Evolutionary conservation across 2,888 invertebrate genomes (phyloP).

Genomic region (Villa cingulata): DNA sequence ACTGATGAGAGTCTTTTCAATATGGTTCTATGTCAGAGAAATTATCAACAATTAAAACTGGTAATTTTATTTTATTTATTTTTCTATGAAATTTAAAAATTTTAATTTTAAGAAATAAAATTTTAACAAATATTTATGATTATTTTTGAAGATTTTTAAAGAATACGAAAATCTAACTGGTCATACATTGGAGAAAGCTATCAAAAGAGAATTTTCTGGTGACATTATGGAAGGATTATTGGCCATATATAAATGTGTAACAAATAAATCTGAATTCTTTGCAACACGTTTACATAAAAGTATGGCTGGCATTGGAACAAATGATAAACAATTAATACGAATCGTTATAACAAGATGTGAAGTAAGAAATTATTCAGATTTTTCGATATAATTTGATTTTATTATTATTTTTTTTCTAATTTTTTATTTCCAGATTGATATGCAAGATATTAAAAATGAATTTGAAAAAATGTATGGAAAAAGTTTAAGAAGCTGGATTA

Average conservation of each 20-base stretch:
- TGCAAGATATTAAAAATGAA: constrained; percentile 69
- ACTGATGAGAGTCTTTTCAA: constrained; percentile 83
- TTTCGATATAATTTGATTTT: not conserved
- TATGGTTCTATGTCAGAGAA: constrained; percentile 66
- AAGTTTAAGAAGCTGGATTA: constrained; percentile 63
- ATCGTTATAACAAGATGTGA: constrained; percentile 70
- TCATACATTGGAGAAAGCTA: constrained; percentile 63
- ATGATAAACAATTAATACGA: constrained; percentile 73
- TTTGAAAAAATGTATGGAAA: constrained; percentile 63
- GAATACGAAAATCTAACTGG: constrained; percentile 52
- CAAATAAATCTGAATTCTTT: constrained; percentile 69
- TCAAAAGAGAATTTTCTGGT: constrained; percentile 74
- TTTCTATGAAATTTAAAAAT: not conserved
- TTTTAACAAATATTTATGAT: not conserved
- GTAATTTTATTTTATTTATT: constrained; percentile 16
- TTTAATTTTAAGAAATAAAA: not conserved
- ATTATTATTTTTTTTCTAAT: not conserved
- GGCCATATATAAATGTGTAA: constrained; percentile 67
- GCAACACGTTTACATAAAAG: constrained; percentile 74
- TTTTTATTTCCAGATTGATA: constrained; percentile 45
- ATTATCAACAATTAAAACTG: constrained; percentile 44
- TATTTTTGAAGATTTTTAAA: constrained; percentile 27
- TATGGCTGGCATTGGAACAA: constrained; percentile 83
- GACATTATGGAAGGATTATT: constrained; percentile 64
- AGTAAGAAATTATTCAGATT: constrained; percentile 17